Evolutionary conservation across 1,140 invertebrate species (phyloP).

Genomic region (Pteromalus puparum): DNA sequence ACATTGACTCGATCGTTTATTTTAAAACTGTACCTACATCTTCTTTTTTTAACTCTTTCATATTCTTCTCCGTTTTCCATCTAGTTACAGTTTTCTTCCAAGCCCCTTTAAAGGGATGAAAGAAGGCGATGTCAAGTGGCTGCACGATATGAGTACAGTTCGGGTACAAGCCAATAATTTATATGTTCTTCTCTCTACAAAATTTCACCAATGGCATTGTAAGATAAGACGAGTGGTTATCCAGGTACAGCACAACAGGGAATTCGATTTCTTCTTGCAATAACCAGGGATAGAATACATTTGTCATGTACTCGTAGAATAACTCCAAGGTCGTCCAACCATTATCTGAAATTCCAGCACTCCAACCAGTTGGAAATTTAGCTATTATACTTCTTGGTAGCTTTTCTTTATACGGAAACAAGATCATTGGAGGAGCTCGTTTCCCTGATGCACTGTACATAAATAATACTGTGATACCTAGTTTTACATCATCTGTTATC

Average conservation of each 20-base stretch:
- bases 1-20: constrained; percentile 27
- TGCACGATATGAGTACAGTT: constrained; percentile 69
- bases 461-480: constrained; percentile 59
- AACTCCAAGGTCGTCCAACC: constrained; percentile 71
- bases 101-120: constrained; percentile 63
- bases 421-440: constrained; percentile 58
- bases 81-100: constrained; percentile 60
- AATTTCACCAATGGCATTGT: constrained; percentile 54
- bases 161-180: constrained; percentile 62
- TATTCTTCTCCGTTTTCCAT: constrained; percentile 53
- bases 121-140: constrained; percentile 66
- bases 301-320: constrained; percentile 69
- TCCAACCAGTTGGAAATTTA: constrained; percentile 59
- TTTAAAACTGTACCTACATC: constrained; percentile 42
- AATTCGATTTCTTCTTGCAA: constrained; percentile 57
- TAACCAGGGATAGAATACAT: constrained; percentile 61
- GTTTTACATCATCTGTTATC: constrained; percentile 59
- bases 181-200: constrained; percentile 60
- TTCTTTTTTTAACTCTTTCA: constrained; percentile 38
- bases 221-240: constrained; percentile 64
- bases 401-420: constrained; percentile 58
- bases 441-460: constrained; percentile 60
- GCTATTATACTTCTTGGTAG: constrained; percentile 55
- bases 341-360: constrained; percentile 64
- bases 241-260: constrained; percentile 66